Percentiles rank a stretch among this genome's conserved stretches.
Conservation (phyloP, 2,113 vertebrate genomes). For the Bothrops jararaca region DNA sequence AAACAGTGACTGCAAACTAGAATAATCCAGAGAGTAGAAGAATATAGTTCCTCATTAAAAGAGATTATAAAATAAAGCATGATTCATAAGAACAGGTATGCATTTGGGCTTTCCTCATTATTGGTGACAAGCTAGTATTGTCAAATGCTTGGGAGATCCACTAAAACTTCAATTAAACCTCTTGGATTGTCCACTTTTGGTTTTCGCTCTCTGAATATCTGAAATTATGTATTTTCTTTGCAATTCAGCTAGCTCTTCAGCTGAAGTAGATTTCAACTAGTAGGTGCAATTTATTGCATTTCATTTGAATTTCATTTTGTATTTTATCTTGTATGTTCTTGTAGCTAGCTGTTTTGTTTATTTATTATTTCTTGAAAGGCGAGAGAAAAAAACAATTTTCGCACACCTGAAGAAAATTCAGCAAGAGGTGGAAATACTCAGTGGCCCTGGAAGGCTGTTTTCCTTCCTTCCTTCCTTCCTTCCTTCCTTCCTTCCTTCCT, state of each 20-base stretch:
- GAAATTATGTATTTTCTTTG: neutral
- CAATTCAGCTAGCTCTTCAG: neutral
- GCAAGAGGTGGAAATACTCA: neutral
- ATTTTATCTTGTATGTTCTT: neutral
- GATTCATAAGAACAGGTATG: constrained; percentile 28
- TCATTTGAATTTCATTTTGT: neutral
- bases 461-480: no score
- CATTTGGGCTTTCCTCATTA: constrained; percentile 11
- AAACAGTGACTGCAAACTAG: neutral
- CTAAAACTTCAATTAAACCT: constrained; percentile 15
- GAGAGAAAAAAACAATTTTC: neutral
- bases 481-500: no score
- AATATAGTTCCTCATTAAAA: neutral
- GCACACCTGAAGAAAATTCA: neutral
- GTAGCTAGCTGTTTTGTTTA: neutral
- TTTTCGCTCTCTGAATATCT: constrained; percentile 12
- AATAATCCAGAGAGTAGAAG: neutral
- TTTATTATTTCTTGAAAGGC: neutral
- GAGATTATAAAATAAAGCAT: constrained; percentile 6
- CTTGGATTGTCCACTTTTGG: neutral
- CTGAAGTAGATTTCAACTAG: neutral
- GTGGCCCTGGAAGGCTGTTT: neutral
- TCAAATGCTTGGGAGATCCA: neutral
- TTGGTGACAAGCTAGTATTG: constrained; percentile 15
- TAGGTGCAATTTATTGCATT: no score